Conservation (phyloP, 2,888 invertebrate species). For the Apotomis capreana region DNA sequence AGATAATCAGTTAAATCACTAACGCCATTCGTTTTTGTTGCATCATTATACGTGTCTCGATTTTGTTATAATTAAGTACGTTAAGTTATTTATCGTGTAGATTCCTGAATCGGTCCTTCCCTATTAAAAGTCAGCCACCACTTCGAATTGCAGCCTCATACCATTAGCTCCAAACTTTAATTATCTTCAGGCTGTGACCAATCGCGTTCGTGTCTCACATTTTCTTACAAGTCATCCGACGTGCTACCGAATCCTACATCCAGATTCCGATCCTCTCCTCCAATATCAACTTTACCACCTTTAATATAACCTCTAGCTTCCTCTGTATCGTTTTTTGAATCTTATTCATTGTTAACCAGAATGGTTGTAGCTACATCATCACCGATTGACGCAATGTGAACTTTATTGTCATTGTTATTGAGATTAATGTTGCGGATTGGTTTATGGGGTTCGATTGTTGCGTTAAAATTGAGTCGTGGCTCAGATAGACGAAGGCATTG, state of each 20-base stretch:
- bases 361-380: slow-evolving; percentile 59
- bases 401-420: slow-evolving; percentile 64
- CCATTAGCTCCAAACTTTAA: slow-evolving; percentile 83
- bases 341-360: slow-evolving; percentile 59
- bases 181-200: slow-evolving; percentile 83
- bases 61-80: slow-evolving; percentile 43
- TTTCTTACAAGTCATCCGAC: slow-evolving; percentile 81
- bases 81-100: slow-evolving; percentile 52
- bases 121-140: slow-evolving; percentile 81
- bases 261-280: slow-evolving; percentile 46
- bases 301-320: slow-evolving; percentile 61
- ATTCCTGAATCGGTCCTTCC: slow-evolving; percentile 79
- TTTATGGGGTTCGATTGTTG: slow-evolving; percentile 57
- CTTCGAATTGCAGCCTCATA: slow-evolving; percentile 79
- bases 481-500: slow-evolving; percentile 72
- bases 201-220: slow-evolving; percentile 81
- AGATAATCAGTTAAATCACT: slow-evolving; percentile 49
- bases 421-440: slow-evolving; percentile 60
- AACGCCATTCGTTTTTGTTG: slow-evolving; percentile 48
- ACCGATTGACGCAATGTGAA: slow-evolving; percentile 65
- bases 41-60: slow-evolving; percentile 41
- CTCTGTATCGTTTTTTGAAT: slow-evolving; percentile 54
- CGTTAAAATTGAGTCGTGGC: slow-evolving; percentile 66
- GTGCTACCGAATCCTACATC: slow-evolving; percentile 79
- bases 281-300: slow-evolving; percentile 59